phyloP scores from a whole-genome alignment of 2,888 invertebrate genomes.

The Sphaerophoria rueppellii region DNA sequence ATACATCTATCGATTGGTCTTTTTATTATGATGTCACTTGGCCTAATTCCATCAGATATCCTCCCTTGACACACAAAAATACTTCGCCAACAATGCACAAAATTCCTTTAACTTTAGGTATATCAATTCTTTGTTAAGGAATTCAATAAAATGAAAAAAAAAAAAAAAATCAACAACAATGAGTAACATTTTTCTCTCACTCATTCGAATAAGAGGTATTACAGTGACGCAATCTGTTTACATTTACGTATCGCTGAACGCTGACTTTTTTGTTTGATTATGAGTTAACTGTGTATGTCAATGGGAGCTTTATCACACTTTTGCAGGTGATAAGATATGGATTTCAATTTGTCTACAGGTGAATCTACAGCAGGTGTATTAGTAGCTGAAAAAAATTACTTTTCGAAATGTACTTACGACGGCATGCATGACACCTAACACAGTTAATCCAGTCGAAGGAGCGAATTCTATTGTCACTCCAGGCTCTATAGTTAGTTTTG shows the following conservation, averaged over 20 bases:
- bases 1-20: slow-evolving; percentile 60
- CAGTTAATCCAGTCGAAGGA: slow-evolving; percentile 96
- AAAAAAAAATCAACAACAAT: slow-evolving; percentile 13
- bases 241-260: slow-evolving; percentile 20
- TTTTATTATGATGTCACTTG: slow-evolving; percentile 70
- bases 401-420: slow-evolving; percentile 86
- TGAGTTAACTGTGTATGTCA: slow-evolving; percentile 37
- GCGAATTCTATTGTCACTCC: slow-evolving; percentile 95
- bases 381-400: background rate
- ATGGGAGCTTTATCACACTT: slow-evolving; percentile 54
- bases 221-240: slow-evolving; percentile 67
- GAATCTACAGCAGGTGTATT: slow-evolving; percentile 54
- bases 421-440: slow-evolving; percentile 93
- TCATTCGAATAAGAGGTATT: background rate
- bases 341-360: no score
- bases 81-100: slow-evolving; percentile 26
- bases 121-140: slow-evolving; percentile 1
- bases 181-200: slow-evolving; percentile 34
- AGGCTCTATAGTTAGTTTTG: slow-evolving; percentile 92
- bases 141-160: background rate
- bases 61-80: slow-evolving; percentile 56
- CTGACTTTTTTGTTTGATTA: slow-evolving; percentile 55
- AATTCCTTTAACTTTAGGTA: slow-evolving; percentile 37
- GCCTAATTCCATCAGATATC: slow-evolving; percentile 53
- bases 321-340: slow-evolving; percentile 61